Base-by-base conservation (phyloP, 2,888 invertebrate species). In the Altica lythri region DNA sequence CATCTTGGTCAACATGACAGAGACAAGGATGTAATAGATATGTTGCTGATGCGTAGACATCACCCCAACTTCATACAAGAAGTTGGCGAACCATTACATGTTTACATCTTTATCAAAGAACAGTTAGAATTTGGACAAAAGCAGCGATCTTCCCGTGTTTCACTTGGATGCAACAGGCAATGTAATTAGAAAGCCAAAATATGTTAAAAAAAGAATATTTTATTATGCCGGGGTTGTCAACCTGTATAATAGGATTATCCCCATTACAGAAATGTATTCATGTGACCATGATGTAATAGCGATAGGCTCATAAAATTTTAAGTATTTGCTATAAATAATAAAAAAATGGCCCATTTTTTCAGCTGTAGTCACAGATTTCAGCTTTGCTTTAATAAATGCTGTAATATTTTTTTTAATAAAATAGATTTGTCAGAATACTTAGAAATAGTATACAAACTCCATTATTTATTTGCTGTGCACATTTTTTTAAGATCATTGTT, bases 151-250 rank as follows among this genome's bases (percentile, higher is more conserved):
- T 22, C 45, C 52, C n/a, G 10, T 40, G 13, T 29, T 46, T 17
- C 30, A 45, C 16, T 45, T 52, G 13, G 46, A 46, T 27, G 52
- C 52, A 22, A 53, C 46, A n/a, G 46, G 46, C n/a, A 46, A 45
- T 40, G 32, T 53, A 2, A n/a, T 38, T n/a, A 37, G 46, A 32
- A 52, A 45, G 29, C 52, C 38, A 9, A 12, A 6, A 1, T 44
- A 16, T 16, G 38, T 30, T 5, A 17, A 30, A 2, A 45, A 46
- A 30, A 12, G 30, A n/a, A 16, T 52, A 8, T 52, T 52, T 40
- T 45, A 52, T 32, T 52, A 52, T 52, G 40, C 46, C 12, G 52
- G 52, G 4, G 35, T 51, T 2, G 35, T 44, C 1, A 51, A 51
- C 12, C 6, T 44, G 2, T 12, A n/a, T 12, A 30, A 40, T 2